These are phyloP conservation scores for Temnothorax nylanderi DNA, from an alignment of 1,140 invertebrate species.

Conservation along the genomic window DNA sequence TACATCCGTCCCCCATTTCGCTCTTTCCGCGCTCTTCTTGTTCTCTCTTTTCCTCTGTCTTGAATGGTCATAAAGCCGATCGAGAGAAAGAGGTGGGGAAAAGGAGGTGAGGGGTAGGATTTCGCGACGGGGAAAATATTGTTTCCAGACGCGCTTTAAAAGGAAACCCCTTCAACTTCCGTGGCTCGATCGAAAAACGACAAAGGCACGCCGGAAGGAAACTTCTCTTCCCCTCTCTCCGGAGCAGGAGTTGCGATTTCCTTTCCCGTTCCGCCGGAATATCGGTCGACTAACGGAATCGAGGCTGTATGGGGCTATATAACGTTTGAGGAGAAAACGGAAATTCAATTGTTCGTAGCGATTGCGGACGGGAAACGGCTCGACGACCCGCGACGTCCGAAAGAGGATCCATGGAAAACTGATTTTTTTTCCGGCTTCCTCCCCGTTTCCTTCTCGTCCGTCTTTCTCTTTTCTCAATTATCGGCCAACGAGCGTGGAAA, in stretches of 20 bases:
- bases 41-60: conserved; percentile 13
- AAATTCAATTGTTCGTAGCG: conserved; percentile 67
- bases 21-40: not conserved
- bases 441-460: conserved; percentile 51
- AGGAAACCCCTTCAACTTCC: conserved; percentile 13
- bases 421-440: conserved; percentile 72
- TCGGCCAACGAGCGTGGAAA: conserved; percentile 71
- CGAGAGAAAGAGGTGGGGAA: not conserved
- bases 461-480: conserved; percentile 30
- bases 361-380: conserved; percentile 37
- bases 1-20: conserved; percentile 14
- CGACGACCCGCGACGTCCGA: conserved; percentile 36
- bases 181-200: conserved; percentile 45
- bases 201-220: conserved; percentile 36
- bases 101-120: not conserved
- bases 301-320: conserved; percentile 21
- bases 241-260: conserved; percentile 31
- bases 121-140: conserved; percentile 34
- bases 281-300: conserved; percentile 47
- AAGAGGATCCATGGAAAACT: conserved; percentile 75
- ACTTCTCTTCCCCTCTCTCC: not conserved
- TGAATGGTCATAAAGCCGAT: conserved; percentile 24
- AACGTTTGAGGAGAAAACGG: conserved; percentile 25
- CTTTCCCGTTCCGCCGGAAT: conserved; percentile 22
- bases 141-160: conserved; percentile 34